phyloP scores from a whole-genome alignment of 2,888 invertebrate genomes.

The Xanthia togata region DNA sequence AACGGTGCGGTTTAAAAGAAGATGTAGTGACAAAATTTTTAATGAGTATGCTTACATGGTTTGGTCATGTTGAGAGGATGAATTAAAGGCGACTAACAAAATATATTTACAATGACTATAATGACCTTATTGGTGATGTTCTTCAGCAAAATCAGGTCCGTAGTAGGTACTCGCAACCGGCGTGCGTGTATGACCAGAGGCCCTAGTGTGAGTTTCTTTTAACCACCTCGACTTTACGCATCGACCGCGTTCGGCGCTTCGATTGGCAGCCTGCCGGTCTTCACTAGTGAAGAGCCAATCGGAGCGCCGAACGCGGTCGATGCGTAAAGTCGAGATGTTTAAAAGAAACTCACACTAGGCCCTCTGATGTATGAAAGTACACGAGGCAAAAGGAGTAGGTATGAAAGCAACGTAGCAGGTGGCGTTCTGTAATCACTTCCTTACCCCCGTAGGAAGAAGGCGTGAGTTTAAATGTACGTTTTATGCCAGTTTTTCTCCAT shows the following conservation, averaged over 20 bases:
- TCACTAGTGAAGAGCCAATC: no score
- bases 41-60: neutral
- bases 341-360: no score
- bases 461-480: neutral
- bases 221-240: no score
- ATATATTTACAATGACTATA: neutral
- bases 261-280: no score
- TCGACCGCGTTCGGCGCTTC: no score
- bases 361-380: neutral
- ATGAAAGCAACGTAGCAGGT: neutral
- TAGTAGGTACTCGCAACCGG: neutral
- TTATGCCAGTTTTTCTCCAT: no score
- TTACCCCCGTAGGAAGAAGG: neutral
- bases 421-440: neutral
- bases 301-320: no score
- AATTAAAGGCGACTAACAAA: neutral
- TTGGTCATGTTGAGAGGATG: neutral
- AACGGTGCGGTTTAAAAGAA: neutral
- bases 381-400: neutral
- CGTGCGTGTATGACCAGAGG: neutral
- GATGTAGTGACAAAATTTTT: neutral
- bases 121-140: neutral
- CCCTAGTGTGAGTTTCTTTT: no score
- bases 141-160: no score
- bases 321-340: no score